Conservation (phyloP, 1,140 invertebrate genomes). For the Aporrectodea caliginosa region DNA sequence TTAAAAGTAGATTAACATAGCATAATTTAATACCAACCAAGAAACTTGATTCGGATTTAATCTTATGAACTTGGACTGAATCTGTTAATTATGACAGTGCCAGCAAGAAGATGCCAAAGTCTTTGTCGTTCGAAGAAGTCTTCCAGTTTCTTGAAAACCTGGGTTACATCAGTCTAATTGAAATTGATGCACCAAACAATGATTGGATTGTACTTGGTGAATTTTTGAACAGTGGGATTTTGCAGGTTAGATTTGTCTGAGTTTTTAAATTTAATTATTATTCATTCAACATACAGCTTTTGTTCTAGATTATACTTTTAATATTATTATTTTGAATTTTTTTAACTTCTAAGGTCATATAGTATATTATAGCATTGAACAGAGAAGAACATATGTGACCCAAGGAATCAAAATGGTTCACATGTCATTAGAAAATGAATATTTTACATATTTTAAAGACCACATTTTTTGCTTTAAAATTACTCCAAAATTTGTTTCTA, state of each 20-base stretch:
- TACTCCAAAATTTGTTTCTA: too few species aligned
- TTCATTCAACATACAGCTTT: too few species aligned
- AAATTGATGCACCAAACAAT: slow-evolving; percentile 8
- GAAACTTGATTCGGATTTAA: neutral
- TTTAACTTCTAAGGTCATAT: too few species aligned
- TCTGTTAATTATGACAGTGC: neutral
- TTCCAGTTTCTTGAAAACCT: neutral
- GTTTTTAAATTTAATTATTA: neutral
- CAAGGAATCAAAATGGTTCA: too few species aligned
- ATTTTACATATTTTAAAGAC: too few species aligned
- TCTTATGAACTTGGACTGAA: neutral
- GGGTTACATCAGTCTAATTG: slow-evolving; percentile 19
- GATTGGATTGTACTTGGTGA: neutral
- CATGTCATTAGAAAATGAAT: too few species aligned
- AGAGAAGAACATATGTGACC: too few species aligned
- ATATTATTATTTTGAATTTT: too few species aligned
- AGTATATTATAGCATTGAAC: too few species aligned
- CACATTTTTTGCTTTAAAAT: too few species aligned
- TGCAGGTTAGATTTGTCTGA: neutral
- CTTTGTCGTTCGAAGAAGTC: neutral
- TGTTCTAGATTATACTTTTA: too few species aligned
- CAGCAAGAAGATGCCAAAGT: neutral
- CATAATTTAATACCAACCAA: neutral
- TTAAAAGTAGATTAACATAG: too few species aligned
- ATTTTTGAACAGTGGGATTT: neutral